Percentiles rank a stretch among this genome's conserved stretches.
These are phyloP conservation scores for Scaptomyza hsui DNA, from an alignment of 1,140 invertebrate genomes.

Conservation along the genomic window DNA sequence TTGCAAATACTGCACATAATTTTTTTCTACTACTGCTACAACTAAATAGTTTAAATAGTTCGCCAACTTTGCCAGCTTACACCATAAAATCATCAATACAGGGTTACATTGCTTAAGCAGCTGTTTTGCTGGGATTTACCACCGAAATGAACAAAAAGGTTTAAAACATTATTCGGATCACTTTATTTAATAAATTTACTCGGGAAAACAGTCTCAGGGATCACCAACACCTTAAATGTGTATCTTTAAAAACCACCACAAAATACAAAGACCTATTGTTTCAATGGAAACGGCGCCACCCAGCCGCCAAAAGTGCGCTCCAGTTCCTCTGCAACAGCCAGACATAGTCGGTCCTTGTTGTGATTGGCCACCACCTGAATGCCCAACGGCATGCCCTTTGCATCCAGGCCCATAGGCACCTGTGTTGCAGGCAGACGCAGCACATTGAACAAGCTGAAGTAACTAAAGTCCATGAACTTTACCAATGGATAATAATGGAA, in stretches of 20 bases:
- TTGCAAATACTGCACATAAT: neutral
- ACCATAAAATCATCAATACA: neutral
- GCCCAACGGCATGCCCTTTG: constrained; percentile 90
- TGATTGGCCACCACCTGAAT: constrained; percentile 92
- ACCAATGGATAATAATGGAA: constrained; percentile 93
- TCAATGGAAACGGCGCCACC: constrained; percentile 86
- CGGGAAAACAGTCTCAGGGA: constrained; percentile 40
- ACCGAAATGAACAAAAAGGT: neutral
- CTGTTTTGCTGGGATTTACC: neutral
- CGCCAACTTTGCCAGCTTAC: neutral
- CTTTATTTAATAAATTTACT: neutral
- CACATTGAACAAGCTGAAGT: constrained; percentile 95
- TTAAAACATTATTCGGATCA: neutral
- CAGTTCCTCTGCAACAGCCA: constrained; percentile 93
- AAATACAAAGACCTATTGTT: constrained; percentile 19
- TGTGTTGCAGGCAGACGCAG: constrained; percentile 93
- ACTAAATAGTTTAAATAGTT: neutral
- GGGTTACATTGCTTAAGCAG: neutral
- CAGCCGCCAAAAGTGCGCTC: constrained; percentile 94
- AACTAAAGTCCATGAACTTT: constrained; percentile 93
- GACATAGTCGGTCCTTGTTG: constrained; percentile 91
- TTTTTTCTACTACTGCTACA: neutral
- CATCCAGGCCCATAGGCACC: constrained; percentile 90
- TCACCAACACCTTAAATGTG: constrained; percentile 48
- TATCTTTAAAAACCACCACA: neutral